Evolutionary conservation across 2,797 vertebrate genomes (phyloP), one percentile per base, ranked within the genome.

Genomic region (Trachurus trachurus): DNA sequence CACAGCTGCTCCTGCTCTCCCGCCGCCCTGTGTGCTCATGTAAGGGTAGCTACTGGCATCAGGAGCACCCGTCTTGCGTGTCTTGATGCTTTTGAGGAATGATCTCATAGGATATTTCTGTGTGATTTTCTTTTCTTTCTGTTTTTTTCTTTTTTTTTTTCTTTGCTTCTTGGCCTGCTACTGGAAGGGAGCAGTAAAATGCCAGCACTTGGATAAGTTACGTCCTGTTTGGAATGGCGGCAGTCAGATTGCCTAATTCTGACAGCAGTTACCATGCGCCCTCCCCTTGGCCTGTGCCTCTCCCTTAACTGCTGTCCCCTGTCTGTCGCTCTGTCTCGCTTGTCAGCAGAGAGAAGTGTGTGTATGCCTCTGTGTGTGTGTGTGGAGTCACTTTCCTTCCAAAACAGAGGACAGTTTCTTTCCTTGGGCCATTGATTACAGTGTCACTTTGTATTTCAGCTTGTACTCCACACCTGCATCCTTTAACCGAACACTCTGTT

Each of bases 221-320:
- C 81, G 75, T 88, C 87, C 83, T 66, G 76, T 80, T 92, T 88
- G 91, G 93, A 86, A 68, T 84, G 89, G 87, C 78, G 88, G 78
- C 89, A 87, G 87, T 87, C 90, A 72, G 82, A 88, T 89, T 88
- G 85, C 89, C 88, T 92, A 91, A 94, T 92, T 94, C 87, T 91
- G 93, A 93, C 89, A 79, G 78, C 91, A 89, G 92, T 94, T 93
- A 87, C 93, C 82, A 92, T 90, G 91, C 81, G 1, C 78, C 67
- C 58, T 76, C 58, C 78, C 67, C 58, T 76, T 58, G 64, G 81
- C 73, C 49, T 66, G 63, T 47, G 16, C 66, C 68, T 75, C 78
- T 68, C 66, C 74, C 70, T 66, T 1, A 40, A 40, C 29, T 59
- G 60, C 57, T 71, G 49, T 47, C 71, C 68, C 66, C 71, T 66